phyloP scores from a whole-genome alignment of 2,113 vertebrate genomes.

The Eptesicus fuscus region DNA sequence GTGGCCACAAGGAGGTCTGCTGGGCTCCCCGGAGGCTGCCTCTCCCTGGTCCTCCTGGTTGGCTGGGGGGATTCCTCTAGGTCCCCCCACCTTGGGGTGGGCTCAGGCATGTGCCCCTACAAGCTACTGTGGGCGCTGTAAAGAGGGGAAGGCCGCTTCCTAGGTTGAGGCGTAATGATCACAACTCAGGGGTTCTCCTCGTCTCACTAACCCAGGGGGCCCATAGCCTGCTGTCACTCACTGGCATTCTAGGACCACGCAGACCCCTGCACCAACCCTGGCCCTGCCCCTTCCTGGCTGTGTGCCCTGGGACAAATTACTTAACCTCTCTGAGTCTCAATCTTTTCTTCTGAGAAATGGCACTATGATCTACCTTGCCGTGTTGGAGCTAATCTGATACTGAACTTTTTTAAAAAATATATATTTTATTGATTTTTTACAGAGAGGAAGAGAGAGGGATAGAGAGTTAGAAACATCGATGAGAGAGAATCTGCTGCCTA shows the following conservation, averaged over 20 bases:
- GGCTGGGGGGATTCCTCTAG: no score
- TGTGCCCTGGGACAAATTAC: no score
- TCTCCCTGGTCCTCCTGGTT: neutral
- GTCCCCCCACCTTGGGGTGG: neutral
- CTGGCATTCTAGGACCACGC: neutral
- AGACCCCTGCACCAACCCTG: neutral
- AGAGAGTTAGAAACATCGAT: no score
- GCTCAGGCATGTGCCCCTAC: neutral
- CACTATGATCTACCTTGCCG: neutral
- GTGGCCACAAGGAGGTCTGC: neutral
- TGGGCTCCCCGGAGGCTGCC: neutral
- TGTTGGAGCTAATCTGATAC: neutral
- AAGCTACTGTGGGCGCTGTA: neutral
- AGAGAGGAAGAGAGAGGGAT: no score
- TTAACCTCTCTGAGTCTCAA: neutral
- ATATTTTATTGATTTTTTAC: no score
- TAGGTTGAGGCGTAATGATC: neutral
- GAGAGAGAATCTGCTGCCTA: no score
- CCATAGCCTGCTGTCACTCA: rapidly evolving
- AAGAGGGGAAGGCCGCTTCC: neutral
- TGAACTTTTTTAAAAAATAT: no score
- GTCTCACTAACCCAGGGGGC: rapidly evolving
- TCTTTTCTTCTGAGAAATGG: neutral
- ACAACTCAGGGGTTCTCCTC: neutral
- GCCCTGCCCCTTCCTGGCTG: neutral